Conservation (phyloP, 2,888 invertebrate species). For the Daptonema setosum region DNA sequence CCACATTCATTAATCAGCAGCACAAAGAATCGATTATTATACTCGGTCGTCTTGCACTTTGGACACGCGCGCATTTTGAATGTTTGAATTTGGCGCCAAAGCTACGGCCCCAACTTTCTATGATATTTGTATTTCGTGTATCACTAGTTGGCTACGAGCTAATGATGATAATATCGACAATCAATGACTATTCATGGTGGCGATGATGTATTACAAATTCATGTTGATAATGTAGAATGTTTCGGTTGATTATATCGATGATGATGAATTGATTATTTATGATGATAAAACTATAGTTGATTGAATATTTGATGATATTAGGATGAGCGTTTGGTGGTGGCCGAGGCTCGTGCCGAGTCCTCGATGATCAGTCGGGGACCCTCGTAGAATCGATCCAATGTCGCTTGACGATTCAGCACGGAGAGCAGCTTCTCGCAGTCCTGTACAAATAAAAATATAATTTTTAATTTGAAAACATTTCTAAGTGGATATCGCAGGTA, state of each 20-base stretch:
- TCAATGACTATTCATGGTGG: neutral
- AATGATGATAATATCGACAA: no score
- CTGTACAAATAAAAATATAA: no score
- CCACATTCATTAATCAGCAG: conserved; percentile 95
- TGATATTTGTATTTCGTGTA: neutral
- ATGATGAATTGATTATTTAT: no score
- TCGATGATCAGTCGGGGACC: conserved; percentile 3
- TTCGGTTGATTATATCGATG: no score
- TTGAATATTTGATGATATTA: neutral
- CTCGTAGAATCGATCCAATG: conserved; percentile 1
- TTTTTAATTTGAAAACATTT: no score
- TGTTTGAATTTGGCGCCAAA: neutral
- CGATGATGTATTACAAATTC: no score
- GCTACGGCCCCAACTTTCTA: neutral
- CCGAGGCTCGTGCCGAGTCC: neutral
- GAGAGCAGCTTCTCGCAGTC: neutral
- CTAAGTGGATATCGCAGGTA: no score
- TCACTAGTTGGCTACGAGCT: neutral
- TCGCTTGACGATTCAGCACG: neutral
- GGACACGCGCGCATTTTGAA: conserved; percentile 48
- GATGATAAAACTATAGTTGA: neutral
- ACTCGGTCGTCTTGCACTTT: conserved; percentile 82
- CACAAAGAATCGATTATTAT: conserved; percentile 80
- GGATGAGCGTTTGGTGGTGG: neutral
- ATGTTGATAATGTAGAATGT: no score